Percentiles rank a stretch among this genome's conserved stretches.
These are phyloP conservation scores for Variabilichromis moorii DNA, from an alignment of 2,113 vertebrate species.

Conservation along the genomic window DNA sequence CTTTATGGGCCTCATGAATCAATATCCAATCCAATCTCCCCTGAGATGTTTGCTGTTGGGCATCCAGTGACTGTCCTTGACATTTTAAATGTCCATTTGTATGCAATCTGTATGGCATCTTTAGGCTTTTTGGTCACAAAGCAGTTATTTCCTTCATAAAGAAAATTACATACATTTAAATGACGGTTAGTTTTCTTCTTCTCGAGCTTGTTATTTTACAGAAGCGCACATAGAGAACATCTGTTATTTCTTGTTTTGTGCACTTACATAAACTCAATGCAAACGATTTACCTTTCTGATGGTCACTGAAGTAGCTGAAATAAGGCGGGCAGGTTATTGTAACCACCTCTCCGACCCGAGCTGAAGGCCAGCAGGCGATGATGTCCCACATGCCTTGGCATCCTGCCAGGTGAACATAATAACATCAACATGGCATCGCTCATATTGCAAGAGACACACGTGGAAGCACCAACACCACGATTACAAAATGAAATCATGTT, in stretches of 20 bases:
- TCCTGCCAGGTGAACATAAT: constrained; percentile 58
- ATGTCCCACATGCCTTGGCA: constrained; percentile 87
- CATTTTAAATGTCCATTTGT: constrained; percentile 6
- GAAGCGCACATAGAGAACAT: background rate
- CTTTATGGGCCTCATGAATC: background rate
- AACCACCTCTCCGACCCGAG: constrained; percentile 76
- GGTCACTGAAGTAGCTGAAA: constrained; percentile 77
- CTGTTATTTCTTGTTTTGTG: background rate
- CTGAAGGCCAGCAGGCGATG: constrained; percentile 87
- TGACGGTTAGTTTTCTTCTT: background rate
- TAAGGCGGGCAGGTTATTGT: constrained; percentile 78
- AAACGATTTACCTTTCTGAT: constrained; percentile 50
- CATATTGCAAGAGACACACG: background rate
- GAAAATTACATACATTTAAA: background rate
- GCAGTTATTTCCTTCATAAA: background rate
- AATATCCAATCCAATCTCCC: background rate
- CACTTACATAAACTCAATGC: background rate
- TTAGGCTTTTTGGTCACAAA: background rate
- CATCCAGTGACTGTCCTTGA: background rate
- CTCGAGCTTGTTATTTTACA: background rate
- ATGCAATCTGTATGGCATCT: background rate
- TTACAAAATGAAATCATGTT: background rate
- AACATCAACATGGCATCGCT: background rate
- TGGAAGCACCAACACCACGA: background rate
- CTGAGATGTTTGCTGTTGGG: background rate